A percentile compares a stretch with the other conserved stretches of the same genome.
These are phyloP conservation scores for Anaspis maculata DNA, from an alignment of 2,888 invertebrate species.

Conservation along the genomic window DNA sequence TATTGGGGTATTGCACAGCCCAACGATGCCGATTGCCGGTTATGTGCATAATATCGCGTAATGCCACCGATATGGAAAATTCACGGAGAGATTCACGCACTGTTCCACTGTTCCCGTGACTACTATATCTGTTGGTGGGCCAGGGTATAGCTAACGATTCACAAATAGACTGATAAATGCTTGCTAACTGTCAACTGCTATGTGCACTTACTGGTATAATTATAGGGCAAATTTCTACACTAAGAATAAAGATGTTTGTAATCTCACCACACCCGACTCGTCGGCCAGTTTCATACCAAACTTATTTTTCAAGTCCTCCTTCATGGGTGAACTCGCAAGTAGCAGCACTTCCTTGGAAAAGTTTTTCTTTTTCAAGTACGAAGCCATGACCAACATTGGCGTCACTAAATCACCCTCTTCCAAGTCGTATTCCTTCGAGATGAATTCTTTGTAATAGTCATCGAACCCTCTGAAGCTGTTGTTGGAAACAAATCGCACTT, in stretches of 20 bases:
- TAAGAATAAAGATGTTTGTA: neutral
- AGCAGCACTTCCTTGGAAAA: slow-evolving; percentile 6
- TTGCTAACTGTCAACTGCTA: too few species aligned
- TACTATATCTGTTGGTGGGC: too few species aligned
- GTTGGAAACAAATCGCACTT: slow-evolving; percentile 17
- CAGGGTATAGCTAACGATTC: too few species aligned
- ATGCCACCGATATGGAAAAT: too few species aligned
- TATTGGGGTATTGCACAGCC: too few species aligned
- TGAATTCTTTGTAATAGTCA: slow-evolving; percentile 44
- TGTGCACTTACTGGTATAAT: too few species aligned
- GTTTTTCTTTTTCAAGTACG: slow-evolving; percentile 5
- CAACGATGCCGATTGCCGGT: too few species aligned
- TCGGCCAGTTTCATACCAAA: slow-evolving; percentile 37
- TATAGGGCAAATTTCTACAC: too few species aligned
- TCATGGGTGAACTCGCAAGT: slow-evolving; percentile 4
- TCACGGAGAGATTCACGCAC: too few species aligned
- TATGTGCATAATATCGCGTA: too few species aligned
- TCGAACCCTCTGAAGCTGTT: slow-evolving; percentile 36
- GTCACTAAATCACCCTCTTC: slow-evolving; percentile 4
- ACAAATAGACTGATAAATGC: too few species aligned
- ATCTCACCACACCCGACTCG: neutral
- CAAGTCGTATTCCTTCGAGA: slow-evolving; percentile 4
- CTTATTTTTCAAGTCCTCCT: slow-evolving; percentile 4
- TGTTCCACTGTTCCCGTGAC: too few species aligned
- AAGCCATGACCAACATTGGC: slow-evolving; percentile 4